Percentiles rank a stretch among this genome's conserved stretches.
These are phyloP conservation scores for Drosophila nr. perissopoda DNA, from an alignment of 2,888 invertebrate genomes.

Conservation along the genomic window DNA sequence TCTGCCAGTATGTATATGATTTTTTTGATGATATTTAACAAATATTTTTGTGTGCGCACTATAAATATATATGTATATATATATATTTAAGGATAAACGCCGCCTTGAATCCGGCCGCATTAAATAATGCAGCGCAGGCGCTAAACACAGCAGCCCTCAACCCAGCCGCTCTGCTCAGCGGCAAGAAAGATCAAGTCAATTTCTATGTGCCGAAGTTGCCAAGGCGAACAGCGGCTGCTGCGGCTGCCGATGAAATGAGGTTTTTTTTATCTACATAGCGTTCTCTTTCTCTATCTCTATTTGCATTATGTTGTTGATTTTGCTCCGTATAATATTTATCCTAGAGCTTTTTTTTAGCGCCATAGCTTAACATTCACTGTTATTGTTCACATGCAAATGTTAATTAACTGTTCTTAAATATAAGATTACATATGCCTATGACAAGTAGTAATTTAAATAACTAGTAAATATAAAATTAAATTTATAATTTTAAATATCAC, in stretches of 20 bases:
- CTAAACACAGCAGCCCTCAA: slow-evolving; percentile 80
- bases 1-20: slow-evolving; percentile 11
- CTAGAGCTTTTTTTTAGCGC: not conserved
- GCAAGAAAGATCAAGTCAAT: slow-evolving; percentile 82
- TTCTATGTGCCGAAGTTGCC: slow-evolving; percentile 82
- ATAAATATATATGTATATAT: slow-evolving; percentile 48
- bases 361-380: not conserved
- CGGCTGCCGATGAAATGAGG: slow-evolving; percentile 76
- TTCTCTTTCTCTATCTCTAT: not conserved
- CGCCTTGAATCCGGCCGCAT: slow-evolving; percentile 77
- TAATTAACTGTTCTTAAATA: not conserved
- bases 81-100: slow-evolving; percentile 74
- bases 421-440: not conserved
- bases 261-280: slow-evolving; percentile 56
- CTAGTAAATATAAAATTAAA: not conserved
- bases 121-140: slow-evolving; percentile 80
- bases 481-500: not conserved
- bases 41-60: slow-evolving; percentile 23
- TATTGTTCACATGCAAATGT: not conserved
- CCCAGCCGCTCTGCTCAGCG: slow-evolving; percentile 75
- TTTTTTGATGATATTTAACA: slow-evolving; percentile 1
- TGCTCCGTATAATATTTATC: not conserved
- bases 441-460: slow-evolving; percentile 1
- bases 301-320: not conserved
- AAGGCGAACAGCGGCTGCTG: slow-evolving; percentile 65